Percentiles rank a stretch among this genome's conserved stretches.
Conservation (phyloP, 2,888 invertebrate genomes). For the Aporophyla lueneburgensis region DNA sequence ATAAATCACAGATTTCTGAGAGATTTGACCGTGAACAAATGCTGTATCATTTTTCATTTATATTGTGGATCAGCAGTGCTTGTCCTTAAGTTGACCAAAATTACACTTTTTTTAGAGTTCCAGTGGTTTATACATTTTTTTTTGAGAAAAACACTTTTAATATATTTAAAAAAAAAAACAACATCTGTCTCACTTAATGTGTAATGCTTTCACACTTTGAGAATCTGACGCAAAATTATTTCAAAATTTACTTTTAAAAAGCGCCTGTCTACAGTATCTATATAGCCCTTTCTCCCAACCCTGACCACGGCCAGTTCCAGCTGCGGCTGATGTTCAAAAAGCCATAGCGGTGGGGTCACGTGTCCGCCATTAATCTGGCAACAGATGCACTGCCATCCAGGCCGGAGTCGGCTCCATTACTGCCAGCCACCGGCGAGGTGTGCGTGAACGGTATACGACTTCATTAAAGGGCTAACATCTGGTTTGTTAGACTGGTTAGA, state of each 20-base stretch:
- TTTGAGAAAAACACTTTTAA: background rate
- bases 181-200: background rate
- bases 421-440: slow-evolving; percentile 65
- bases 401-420: slow-evolving; percentile 70
- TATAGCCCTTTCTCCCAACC: background rate
- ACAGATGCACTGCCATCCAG: slow-evolving; percentile 72
- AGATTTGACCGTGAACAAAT: background rate
- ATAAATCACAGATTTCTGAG: background rate
- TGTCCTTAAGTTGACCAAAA: background rate
- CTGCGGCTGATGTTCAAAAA: slow-evolving; percentile 68
- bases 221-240: background rate
- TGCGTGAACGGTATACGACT: slow-evolving; percentile 60
- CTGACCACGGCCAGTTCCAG: slow-evolving; percentile 35
- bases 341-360: slow-evolving; percentile 72
- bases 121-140: too few relatives aligned
- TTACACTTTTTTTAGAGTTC: background rate
- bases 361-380: slow-evolving; percentile 77
- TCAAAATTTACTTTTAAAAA: background rate
- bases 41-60: background rate
- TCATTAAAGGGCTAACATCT: slow-evolving; percentile 65
- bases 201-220: background rate
- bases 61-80: background rate
- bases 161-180: too few relatives aligned
- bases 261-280: background rate
- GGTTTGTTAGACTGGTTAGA: background rate